These are phyloP conservation scores for Drosophila bipectinata DNA, from an alignment of 1,140 invertebrate genomes.

Conservation along the genomic window DNA sequence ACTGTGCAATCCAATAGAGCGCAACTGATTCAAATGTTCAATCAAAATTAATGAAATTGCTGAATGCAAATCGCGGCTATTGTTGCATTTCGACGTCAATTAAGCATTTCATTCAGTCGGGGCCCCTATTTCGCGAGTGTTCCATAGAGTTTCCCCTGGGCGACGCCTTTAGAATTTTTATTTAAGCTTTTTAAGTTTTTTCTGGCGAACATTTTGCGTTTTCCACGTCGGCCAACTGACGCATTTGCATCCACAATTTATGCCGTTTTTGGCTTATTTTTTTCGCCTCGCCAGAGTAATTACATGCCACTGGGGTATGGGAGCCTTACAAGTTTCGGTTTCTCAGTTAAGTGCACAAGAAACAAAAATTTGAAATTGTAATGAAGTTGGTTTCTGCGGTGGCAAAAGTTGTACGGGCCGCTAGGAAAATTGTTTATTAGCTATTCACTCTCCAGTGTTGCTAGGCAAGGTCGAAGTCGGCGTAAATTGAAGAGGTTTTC, in stretches of 20 bases:
- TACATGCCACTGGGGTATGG: constrained; percentile 38
- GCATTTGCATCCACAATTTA: constrained; percentile 66
- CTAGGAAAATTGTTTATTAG: constrained; percentile 65
- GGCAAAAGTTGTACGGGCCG: constrained; percentile 44
- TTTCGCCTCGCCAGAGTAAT: constrained; percentile 42
- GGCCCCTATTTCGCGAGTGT: neutral
- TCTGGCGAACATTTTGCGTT: constrained; percentile 25
- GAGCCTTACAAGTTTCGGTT: constrained; percentile 39
- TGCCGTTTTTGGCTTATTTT: constrained; percentile 43
- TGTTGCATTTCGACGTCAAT: constrained; percentile 58
- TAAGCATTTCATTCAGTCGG: constrained; percentile 39
- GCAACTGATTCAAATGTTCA: constrained; percentile 37
- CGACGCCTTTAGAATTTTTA: constrained; percentile 38
- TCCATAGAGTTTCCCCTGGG: constrained; percentile 18
- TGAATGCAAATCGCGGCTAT: constrained; percentile 53
- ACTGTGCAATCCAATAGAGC: constrained; percentile 36
- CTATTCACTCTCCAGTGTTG: constrained; percentile 2
- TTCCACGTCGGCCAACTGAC: constrained; percentile 12
- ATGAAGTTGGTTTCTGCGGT: constrained; percentile 59
- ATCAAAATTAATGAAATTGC: constrained; percentile 55
- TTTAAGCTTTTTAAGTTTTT: constrained; percentile 24
- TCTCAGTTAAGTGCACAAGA: constrained; percentile 47
- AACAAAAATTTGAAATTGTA: constrained; percentile 68
- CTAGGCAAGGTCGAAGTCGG: constrained; percentile 12
- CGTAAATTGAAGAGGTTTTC: constrained; percentile 23